Evolutionary conservation across 2,113 vertebrate species (phyloP).

Genomic region (Colossoma macropomum): DNA sequence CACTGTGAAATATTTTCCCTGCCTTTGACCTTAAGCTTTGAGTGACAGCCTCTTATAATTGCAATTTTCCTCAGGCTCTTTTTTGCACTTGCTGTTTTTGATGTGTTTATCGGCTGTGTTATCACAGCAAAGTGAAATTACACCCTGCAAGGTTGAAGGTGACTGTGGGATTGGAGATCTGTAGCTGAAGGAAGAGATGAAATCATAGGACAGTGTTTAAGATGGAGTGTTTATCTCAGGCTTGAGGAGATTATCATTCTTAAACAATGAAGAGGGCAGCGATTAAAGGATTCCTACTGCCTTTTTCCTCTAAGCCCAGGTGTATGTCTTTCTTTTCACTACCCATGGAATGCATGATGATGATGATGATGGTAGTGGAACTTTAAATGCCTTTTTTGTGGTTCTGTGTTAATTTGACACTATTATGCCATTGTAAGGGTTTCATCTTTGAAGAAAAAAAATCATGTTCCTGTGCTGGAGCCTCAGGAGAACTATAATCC

Average conservation of each 20-base stretch:
- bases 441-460: slow-evolving; percentile 59
- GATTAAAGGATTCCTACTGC: slow-evolving; percentile 58
- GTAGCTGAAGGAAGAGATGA: slow-evolving; percentile 57
- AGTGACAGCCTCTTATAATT: slow-evolving; percentile 33
- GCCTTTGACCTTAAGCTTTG: slow-evolving; percentile 13
- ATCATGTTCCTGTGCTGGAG: slow-evolving; percentile 66
- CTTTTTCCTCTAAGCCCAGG: slow-evolving; percentile 31
- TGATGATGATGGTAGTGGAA: slow-evolving; percentile 64
- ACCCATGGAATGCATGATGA: slow-evolving; percentile 37
- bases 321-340: slow-evolving; percentile 23
- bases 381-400: slow-evolving; percentile 70
- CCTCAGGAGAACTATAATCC: slow-evolving; percentile 53
- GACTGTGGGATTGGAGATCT: slow-evolving; percentile 65
- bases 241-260: slow-evolving; percentile 65
- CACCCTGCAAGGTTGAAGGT: slow-evolving; percentile 63
- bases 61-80: neutral
- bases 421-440: slow-evolving; percentile 66
- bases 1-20: slow-evolving; percentile 7
- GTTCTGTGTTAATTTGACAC: slow-evolving; percentile 72
- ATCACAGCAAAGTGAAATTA: slow-evolving; percentile 60
- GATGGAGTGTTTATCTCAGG: slow-evolving; percentile 44
- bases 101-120: slow-evolving; percentile 60
- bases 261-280: slow-evolving; percentile 61
- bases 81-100: slow-evolving; percentile 52
- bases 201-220: slow-evolving; percentile 60